Percentiles rank a stretch among this genome's conserved stretches.
Evolutionary conservation across 1,140 invertebrate genomes (phyloP).

Genomic region (Holotrichia oblita): DNA sequence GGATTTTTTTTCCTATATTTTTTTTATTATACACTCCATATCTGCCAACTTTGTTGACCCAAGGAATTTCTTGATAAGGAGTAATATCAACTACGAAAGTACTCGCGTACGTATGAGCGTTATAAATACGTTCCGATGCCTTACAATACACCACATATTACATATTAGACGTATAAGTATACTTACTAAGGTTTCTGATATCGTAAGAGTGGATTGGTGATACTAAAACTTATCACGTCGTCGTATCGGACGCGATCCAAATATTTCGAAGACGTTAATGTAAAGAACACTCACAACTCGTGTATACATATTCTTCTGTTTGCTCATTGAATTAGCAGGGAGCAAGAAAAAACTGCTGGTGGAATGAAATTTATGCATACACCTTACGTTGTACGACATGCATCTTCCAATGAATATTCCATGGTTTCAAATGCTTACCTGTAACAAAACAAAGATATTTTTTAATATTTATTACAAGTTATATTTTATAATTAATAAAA

Average conservation of each 20-base stretch:
- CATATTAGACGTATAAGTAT: neutral
- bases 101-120: neutral
- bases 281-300: neutral
- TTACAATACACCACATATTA: neutral
- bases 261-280: conserved; percentile 12
- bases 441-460: conserved; percentile 3
- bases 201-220: neutral
- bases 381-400: too few relatives aligned
- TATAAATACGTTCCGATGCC: neutral
- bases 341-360: conserved; percentile 6
- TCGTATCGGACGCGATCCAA: conserved; percentile 5
- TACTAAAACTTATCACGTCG: conserved; percentile 13
- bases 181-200: neutral
- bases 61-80: conserved; percentile 7
- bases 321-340: conserved; percentile 11
- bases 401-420: neutral
- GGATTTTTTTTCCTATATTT: too few relatives aligned
- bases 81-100: neutral
- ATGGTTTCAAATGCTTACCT: neutral
- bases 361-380: conserved; percentile 13
- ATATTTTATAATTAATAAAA: too few relatives aligned
- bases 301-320: conserved; percentile 8
- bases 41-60: conserved; percentile 6
- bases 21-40: conserved; percentile 1
- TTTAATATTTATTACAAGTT: too few relatives aligned